Evolutionary conservation across 2,113 vertebrate genomes (phyloP), one percentile per base, ranked within the genome.

Genomic region (Coregonus clupeaformis): DNA sequence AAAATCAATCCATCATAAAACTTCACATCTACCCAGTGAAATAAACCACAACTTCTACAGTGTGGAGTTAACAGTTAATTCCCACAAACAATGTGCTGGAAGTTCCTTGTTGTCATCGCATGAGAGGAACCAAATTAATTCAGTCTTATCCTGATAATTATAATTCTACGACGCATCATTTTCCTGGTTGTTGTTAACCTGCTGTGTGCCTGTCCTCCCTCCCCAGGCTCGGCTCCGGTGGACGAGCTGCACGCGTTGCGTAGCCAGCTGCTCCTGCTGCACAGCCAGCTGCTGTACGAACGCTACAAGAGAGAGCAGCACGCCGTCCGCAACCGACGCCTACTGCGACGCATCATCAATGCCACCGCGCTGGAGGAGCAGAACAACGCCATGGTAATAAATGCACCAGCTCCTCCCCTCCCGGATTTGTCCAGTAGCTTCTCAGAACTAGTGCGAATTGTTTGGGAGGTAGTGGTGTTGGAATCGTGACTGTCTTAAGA

Each of bases 251-350:
- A 96, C 83, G 95, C 94, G 49, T 94, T 98, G 83, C 94, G 95
- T 73, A 96, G 95, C 91, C 97, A 99, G 82, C 78, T 98, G 88
- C 94, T 96, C 11, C 87, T 99, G 84, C 92, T 98, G 91, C 97
- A 99, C 93, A 97, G 95, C 93, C 97, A 99, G 94, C 80, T 99
- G 77, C 84, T 98, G 79, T 99, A 97, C 0, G 98, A 99, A 69
- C 96, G 97, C 60, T 98, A 98, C 88, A 97, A 99, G 88, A 90
- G 98, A 75, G 97, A 99, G 87, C 98, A 99, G 80, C 98, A 99
- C 2, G 98, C 97, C 0, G 91, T 97, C 32, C 95, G 98, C 75
- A 99, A 99, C 91, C 89, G 98, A 4, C 94, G 98, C 1, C 95
- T 99, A 16, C 90, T 99, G 73, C 93, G 97, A 6, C 96, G 94